Base-by-base conservation (phyloP, 1,140 invertebrate species). In the Magallana gigas region DNA sequence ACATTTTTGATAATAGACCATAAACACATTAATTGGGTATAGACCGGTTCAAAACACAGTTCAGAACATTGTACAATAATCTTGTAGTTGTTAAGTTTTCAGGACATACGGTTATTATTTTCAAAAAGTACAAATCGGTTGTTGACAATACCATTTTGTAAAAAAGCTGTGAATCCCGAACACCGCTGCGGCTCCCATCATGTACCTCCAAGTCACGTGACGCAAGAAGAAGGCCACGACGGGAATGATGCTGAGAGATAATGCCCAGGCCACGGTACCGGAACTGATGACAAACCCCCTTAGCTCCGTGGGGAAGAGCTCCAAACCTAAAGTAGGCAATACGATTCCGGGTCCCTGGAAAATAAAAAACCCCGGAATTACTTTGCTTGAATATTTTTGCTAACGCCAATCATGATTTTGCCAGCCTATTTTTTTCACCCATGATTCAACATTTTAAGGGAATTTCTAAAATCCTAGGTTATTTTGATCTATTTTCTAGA, bases 141-240 rank as follows among this genome's bases (percentile, higher is more conserved):
- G 6, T 1, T 9, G 48, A 58, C 84, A 82, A 56, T 83, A 90
- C 90, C 90, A 90, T 60, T 85, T 64, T 9, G 84, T 29, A n/a
- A 84, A 16, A 1, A 91, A 14, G n/a, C 60, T 68, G 76, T 87
- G 80, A 7, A 84, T 12, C 14, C 81, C 59, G 8, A 87, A 71
- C 0, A 59, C 8, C 1, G 81, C 48, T 0, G 80, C 48, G 4
- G 64, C 57, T 1, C 88, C 11, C 80, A 89, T 88, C 12, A 87
- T 59, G 83, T 91, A 88, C 71, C 90, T 29, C 90, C 90, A 91
- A 8, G 68, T 57, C 57, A 76, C 76, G 18, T 85, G 16, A 62
- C 83, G 36, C 59, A 89, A 82, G 57, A 87, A n/a, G 84, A 87
- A 89, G 8, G 85, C 88, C 18, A 91, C 8, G 0, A 71, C n/a